Base-by-base conservation (phyloP, 2,888 invertebrate species). In the Mesochorus sp. region DNA sequence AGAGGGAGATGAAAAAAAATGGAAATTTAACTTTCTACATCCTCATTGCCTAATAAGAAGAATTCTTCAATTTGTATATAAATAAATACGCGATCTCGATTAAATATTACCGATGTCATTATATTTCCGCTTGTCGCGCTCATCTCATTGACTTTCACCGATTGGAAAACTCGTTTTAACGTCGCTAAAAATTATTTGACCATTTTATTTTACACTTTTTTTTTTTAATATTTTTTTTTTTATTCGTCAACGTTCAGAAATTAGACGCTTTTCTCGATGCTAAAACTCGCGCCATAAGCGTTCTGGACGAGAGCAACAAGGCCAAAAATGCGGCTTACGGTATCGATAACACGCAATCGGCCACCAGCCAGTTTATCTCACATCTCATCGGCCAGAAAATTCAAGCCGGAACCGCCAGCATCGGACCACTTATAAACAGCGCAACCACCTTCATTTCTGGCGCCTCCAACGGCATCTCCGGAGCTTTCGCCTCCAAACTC, bases 221-320 rank as follows among this genome's bases (percentile, higher is more conserved):
- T n/a, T n/a, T n/a, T n/a, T n/a, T n/a, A n/a, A n/a, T n/a, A 31
- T 31, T 42, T 31, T 14, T 10, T 14, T 1, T 12, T 14, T 31
- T 28, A 26, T 12, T 14, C 2, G 10, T 14, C 8, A 1, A 26
- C 10, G 5, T 24, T 42, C 93, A 96, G 96, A 96, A 96, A 95
- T 93, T 96, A 92, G 96, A 96, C 92, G 94, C 95, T 80, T 93
- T 96, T 91, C 93, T 96, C 91, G 96, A 96, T 87, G 94, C 95
- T 61, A 96, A 96, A 91, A 96, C 96, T 39, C 93, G 93, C 31
- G 93, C 95, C 84, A 92, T 96, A 76, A 92, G 93, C 68, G 93
- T 94, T 59, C 91, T 96, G 88, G 96, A 96, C 91, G 93, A 92
- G 62, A 91, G 94, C 82, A 96, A 96, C 91, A 94, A 95, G 84